Evolutionary conservation across 2,113 vertebrate genomes (phyloP).

Genomic region (Lamprotornis superbus): DNA sequence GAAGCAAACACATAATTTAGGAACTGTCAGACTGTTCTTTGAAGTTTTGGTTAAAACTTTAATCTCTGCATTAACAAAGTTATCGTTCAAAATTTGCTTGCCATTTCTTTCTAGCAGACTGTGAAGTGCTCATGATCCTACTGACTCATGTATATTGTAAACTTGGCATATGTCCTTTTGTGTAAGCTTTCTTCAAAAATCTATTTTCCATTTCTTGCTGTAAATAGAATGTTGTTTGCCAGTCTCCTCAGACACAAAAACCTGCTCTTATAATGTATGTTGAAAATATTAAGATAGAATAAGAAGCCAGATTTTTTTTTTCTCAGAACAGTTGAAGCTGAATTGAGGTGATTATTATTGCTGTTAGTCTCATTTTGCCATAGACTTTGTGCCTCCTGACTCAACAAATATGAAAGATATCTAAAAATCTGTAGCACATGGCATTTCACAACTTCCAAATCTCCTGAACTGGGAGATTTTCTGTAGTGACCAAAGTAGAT

Average conservation of each 20-base stretch:
- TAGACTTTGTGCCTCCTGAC: not conserved
- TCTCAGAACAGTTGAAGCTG: not conserved
- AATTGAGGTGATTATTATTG: not conserved
- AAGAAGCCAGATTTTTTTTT: not conserved
- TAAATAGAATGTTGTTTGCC: not conserved
- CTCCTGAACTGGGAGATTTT: not conserved
- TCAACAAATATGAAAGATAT: not conserved
- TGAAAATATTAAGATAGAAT: not conserved
- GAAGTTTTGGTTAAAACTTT: not conserved
- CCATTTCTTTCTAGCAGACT: not conserved
- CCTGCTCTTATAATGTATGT: not conserved
- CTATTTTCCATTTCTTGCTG: not conserved
- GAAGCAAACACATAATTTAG: not conserved
- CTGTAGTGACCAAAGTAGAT: not conserved
- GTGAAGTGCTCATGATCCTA: not conserved
- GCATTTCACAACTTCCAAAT: not conserved
- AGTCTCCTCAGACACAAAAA: not conserved
- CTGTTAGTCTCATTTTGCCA: not conserved
- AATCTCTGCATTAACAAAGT: not conserved
- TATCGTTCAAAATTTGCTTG: not conserved
- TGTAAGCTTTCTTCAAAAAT: not conserved
- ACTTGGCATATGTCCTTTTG: not conserved
- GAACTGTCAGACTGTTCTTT: not conserved
- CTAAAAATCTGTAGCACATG: not conserved
- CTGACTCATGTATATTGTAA: not conserved